A percentile compares a stretch with the other conserved stretches of the same genome.
Conservation (phyloP, 2,113 vertebrate genomes). For the Notarius quadriscutis region DNA sequence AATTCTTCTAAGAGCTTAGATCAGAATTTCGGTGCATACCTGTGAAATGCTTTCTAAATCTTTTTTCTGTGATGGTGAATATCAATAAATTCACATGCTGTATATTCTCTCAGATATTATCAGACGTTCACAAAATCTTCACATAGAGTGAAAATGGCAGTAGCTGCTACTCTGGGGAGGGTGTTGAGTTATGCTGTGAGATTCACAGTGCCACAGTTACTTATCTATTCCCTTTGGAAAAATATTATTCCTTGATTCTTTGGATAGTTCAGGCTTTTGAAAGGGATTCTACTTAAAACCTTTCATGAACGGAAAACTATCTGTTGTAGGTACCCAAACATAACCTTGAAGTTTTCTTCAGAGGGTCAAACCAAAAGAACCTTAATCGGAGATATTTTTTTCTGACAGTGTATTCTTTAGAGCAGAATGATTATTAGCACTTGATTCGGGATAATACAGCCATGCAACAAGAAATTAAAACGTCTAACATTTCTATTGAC, state of each 20-base stretch:
- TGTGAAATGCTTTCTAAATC: background rate
- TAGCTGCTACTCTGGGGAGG: too few species aligned
- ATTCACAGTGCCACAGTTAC: background rate
- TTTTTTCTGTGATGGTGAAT: background rate
- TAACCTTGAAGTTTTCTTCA: background rate
- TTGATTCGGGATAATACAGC: too few species aligned
- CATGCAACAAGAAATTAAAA: too few species aligned
- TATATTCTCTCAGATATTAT: background rate
- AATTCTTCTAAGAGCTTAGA: background rate
- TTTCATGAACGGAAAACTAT: background rate
- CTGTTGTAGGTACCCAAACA: background rate
- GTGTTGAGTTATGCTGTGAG: too few species aligned
- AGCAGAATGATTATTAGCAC: too few species aligned
- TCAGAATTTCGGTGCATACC: background rate
- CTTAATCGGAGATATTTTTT: background rate
- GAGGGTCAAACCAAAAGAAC: background rate
- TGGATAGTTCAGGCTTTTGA: background rate
- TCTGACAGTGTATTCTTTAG: background rate
- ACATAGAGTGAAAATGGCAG: background rate
- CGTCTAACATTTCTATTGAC: too few species aligned
- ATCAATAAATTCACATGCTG: background rate
- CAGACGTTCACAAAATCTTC: background rate
- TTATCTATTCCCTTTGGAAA: background rate
- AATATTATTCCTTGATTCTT: background rate
- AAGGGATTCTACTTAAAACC: background rate